A percentile compares a stretch with the other conserved stretches of the same genome.
Evolutionary conservation across 2,797 vertebrate species (phyloP).

Genomic region (Syngnathus rostellatus): DNA sequence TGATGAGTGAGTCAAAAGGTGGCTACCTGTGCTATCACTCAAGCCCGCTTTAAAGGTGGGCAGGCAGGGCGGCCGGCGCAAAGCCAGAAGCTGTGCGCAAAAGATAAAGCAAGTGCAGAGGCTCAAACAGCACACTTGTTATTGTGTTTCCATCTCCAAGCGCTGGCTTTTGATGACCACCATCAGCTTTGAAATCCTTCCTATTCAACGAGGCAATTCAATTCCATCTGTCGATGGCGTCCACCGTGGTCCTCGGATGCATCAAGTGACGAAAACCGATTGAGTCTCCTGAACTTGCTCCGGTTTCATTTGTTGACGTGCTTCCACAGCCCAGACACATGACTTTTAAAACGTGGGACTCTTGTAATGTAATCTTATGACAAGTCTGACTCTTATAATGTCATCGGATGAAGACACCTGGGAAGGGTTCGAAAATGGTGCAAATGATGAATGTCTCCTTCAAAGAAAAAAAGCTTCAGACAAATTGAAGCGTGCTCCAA

Average conservation of each 20-base stretch:
- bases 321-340: neutral
- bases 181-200: neutral
- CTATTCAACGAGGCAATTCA: too few relatives aligned
- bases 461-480: neutral
- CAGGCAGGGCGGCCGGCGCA: constrained; percentile 21
- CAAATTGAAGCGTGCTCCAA: neutral
- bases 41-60: constrained; percentile 29
- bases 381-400: too few relatives aligned
- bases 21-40: constrained; percentile 39
- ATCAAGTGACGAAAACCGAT: too few relatives aligned
- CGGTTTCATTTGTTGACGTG: too few relatives aligned
- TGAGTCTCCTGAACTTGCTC: too few relatives aligned
- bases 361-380: neutral
- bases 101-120: constrained; percentile 45
- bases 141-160: constrained; percentile 28
- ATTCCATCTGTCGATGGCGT: too few relatives aligned
- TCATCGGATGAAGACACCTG: neutral
- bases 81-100: constrained; percentile 46
- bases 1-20: constrained; percentile 28
- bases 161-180: neutral
- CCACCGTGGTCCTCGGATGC: too few relatives aligned
- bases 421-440: neutral
- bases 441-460: too few relatives aligned
- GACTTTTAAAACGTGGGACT: too few relatives aligned
- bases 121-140: constrained; percentile 47